Conservation (phyloP, 2,797 vertebrate genomes). For the Rhinogobio ventralis region DNA sequence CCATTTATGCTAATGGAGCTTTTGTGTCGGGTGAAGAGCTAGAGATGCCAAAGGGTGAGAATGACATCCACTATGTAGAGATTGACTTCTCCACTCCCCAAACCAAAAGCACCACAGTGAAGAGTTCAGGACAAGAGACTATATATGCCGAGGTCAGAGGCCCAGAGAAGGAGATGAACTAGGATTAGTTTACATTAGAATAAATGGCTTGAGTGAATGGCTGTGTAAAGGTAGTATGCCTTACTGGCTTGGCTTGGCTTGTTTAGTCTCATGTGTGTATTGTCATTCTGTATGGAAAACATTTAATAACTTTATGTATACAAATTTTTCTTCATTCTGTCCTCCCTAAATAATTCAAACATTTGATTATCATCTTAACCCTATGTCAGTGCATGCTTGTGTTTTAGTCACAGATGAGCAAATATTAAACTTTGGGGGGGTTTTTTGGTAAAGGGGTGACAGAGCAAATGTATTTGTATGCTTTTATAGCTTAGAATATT, state of each 20-base stretch:
- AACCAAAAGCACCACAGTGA: neutral
- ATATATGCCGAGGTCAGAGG: conserved; percentile 12
- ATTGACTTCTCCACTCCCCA: neutral
- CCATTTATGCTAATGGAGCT: neutral
- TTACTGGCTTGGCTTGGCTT: neutral
- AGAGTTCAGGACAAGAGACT: neutral
- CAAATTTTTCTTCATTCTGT: neutral
- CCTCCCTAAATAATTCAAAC: neutral
- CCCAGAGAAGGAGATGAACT: neutral
- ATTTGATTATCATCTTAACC: neutral
- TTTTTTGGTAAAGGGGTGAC: neutral
- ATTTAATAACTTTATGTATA: neutral
- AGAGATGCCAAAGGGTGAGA: conserved; percentile 3
- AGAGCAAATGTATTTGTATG: neutral
- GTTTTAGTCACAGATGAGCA: neutral
- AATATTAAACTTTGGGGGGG: neutral
- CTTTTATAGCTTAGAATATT: neutral
- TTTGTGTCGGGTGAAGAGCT: neutral
- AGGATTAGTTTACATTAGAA: conserved; percentile 10
- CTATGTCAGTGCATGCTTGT: neutral
- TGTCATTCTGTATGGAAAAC: neutral
- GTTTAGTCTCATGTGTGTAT: too few species aligned
- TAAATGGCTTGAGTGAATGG: neutral
- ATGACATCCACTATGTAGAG: neutral
- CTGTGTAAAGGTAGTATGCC: neutral